Evolutionary conservation across 2,888 invertebrate genomes (phyloP), one percentile per base, ranked within the genome.

Genomic region (Mechanitis mazaeus): DNA sequence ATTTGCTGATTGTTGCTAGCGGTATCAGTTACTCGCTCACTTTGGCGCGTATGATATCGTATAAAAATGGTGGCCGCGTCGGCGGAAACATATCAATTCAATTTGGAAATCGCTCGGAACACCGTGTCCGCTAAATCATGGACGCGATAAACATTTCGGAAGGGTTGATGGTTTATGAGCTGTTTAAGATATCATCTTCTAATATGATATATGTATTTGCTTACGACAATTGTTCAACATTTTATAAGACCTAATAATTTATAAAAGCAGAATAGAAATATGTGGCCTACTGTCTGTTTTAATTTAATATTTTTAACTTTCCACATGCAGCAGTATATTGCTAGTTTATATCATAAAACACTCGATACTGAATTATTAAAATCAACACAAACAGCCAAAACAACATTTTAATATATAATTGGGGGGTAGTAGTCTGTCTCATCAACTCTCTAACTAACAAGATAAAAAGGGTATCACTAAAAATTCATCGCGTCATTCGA

Each of bases 61-160:
- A 77, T 81, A 88, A 87, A 89, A 88, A 87, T 82, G 83, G 73
- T 80, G 76, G 74, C 79, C 75, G 75, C 77, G 85, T 84, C 84
- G 84, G 83, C 84, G 82, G 84, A 84, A 84, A 86, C 87, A 85
- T 89, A 90, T 89, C 90, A 90, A 87, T 90, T 90, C 88, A 89
- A 88, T 88, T 88, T 87, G 76, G 75, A 75, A 76, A 79, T 78
- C 80, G 78, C 77, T 64, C 72, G 72, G 85, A 84, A 85, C 84
- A 80, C 81, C 71, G 46, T 54, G 58, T 72, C 71, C 74, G 79
- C 77, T 85, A 85, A 86, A 85, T 87, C 87, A 87, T 85, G 78
- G 74, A 71, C 75, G 78, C 79, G 85, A 88, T 87, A 88, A 89
- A 88, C 86, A 86, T 80, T 78, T 83, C 81, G 79, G 81, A 80